These are phyloP conservation scores for Tromatobia lineatoria DNA, from an alignment of 2,888 invertebrate genomes.

Conservation along the genomic window DNA sequence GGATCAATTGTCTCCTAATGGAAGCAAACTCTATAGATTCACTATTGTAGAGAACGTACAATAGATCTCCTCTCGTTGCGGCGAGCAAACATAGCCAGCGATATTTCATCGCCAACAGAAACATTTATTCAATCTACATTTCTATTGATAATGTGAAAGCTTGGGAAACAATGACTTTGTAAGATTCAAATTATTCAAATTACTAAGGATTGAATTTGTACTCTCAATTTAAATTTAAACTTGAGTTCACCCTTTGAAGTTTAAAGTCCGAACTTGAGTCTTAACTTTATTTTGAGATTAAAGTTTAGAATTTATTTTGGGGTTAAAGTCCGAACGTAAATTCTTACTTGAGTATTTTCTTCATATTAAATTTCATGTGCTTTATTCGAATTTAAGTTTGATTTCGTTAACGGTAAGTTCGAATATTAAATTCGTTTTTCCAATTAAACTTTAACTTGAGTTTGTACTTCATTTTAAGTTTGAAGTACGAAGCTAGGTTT, in stretches of 20 bases:
- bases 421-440: no score
- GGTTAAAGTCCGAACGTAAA: neutral
- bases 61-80: constrained; percentile 7
- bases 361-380: no score
- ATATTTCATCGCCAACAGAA: neutral
- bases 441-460: no score
- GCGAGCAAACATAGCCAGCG: neutral
- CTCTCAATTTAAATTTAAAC: neutral
- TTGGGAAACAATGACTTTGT: neutral
- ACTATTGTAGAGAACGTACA: constrained; percentile 19
- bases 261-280: neutral
- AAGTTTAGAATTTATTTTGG: neutral
- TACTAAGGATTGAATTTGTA: neutral
- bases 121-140: neutral
- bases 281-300: neutral
- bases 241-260: neutral
- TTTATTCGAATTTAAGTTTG: no score
- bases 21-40: constrained; percentile 40
- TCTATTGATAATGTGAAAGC: neutral
- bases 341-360: constrained; percentile 1
- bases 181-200: no score
- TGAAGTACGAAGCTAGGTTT: no score
- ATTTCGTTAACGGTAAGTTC: no score
- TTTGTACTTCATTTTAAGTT: no score
- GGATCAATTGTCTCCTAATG: constrained; percentile 67